Evolutionary conservation across 37 sponge, comb jelly and placozoan genomes (phyloP), one percentile per base, ranked within the genome.

Genomic region (Cladorhizidae sp.): DNA sequence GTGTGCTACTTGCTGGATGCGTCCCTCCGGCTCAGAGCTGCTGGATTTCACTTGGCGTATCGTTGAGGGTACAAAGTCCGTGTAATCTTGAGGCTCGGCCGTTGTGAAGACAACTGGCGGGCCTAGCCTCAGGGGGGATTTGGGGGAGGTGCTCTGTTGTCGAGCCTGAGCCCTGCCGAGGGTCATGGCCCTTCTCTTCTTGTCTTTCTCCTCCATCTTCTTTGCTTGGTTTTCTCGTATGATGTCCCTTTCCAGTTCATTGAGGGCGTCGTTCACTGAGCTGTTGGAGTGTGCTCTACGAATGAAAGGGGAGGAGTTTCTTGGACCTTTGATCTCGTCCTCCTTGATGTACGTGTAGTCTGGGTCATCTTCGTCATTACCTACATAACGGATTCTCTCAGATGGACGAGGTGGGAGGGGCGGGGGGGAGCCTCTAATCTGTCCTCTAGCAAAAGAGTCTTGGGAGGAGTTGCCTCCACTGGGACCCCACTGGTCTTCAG

Each of bases 341-440:
- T 84, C 84, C 1, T 76, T 55, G 45, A 84, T 84, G 77, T 70
- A 76, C 42, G 84, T 69, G 37, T 84, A 84, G 61, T 84, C 84
- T 31, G 84, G 75, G 45, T 68, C 84, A 29, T 75, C 72, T 23
- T 80, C 83, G 35, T 83, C 83, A 64, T 32, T 32, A 43, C 61
- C 58, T 57, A 26, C 67, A 42, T 41, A 39, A 71, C n/a, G 28
- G 61, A 57, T 11, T 78, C 12, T 25, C 17, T 65, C 32, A 12
- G 67, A 65, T 0, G 72, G 72, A 29, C 81, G 81, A 29, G 81
- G 72, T 21, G 81, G 81, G 12, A 81, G 81, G n/a, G 81, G 81
- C 3, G 81, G 81, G 26, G 65, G 65, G 32, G 50, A 42, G 0
- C 37, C 28, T 7, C 39, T 36, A 22, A 29, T 43, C 1, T 1